A percentile compares a stretch with the other conserved stretches of the same genome.
Evolutionary conservation across 2,888 invertebrate genomes (phyloP).

Genomic region (Macaria notata): DNA sequence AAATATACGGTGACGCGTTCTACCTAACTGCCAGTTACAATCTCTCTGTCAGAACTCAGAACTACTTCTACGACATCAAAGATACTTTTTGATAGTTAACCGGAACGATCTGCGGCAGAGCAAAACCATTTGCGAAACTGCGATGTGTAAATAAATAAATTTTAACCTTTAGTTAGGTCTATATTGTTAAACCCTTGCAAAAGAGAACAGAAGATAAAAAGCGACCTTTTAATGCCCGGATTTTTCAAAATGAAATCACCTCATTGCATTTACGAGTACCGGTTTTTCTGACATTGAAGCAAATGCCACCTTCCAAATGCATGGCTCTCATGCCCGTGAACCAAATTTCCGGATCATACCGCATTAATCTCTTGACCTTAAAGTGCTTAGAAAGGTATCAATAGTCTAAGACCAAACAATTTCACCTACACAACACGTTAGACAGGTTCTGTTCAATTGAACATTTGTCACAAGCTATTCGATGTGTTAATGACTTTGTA

Average conservation of each 20-base stretch:
- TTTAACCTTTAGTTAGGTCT: no score
- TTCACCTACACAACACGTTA: conserved; percentile 53
- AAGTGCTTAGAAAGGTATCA: conserved; percentile 58
- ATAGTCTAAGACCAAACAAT: conserved; percentile 41
- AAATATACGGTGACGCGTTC: conserved; percentile 24
- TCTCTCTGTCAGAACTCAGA: conserved; percentile 1
- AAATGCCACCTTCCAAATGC: conserved; percentile 23
- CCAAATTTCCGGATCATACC: conserved; percentile 41
- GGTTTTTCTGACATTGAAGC: conserved; percentile 23
- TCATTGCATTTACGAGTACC: conserved; percentile 15
- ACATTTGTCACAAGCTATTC: conserved; percentile 33
- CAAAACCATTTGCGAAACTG: conserved; percentile 10
- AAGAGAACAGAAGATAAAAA: neutral
- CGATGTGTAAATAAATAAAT: neutral
- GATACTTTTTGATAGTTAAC: conserved; percentile 4
- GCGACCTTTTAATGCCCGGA: neutral
- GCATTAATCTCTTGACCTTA: conserved; percentile 51
- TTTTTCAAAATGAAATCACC: conserved; percentile 6
- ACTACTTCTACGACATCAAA: conserved; percentile 7
- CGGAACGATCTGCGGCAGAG: neutral
- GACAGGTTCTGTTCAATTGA: conserved; percentile 26
- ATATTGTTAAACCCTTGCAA: no score
- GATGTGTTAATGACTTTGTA: conserved; percentile 46
- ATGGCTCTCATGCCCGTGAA: conserved; percentile 38
- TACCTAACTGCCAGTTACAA: conserved; percentile 4